Conservation (phyloP, 2,797 vertebrate genomes). For the Vultur gryphus region DNA sequence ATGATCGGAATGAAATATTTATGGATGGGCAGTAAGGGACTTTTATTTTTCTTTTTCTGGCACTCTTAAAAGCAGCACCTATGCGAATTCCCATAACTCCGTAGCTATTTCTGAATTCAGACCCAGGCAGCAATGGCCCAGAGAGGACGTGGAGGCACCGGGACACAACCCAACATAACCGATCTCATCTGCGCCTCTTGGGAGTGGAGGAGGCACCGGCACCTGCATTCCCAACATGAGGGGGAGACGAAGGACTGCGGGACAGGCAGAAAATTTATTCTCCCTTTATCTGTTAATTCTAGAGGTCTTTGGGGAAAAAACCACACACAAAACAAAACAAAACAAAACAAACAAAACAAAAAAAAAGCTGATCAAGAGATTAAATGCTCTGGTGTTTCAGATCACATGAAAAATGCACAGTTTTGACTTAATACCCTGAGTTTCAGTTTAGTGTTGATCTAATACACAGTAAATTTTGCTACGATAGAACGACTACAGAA, state of each 20-base stretch:
- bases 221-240: background rate
- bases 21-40: background rate
- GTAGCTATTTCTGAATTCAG: background rate
- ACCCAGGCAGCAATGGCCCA: background rate
- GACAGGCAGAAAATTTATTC: background rate
- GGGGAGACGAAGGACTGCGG: background rate
- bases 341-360: too few species aligned
- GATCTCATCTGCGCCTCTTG: rapidly evolving
- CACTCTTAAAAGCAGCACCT: background rate
- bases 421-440: background rate
- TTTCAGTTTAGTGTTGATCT: background rate
- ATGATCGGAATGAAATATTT: background rate
- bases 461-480: background rate
- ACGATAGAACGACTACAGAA: background rate
- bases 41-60: background rate
- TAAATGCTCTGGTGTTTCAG: slow-evolving; percentile 19
- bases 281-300: background rate
- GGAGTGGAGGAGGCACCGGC: background rate
- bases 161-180: background rate
- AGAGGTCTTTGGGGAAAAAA: background rate
- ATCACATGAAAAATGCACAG: background rate
- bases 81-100: background rate
- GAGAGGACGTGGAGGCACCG: rapidly evolving
- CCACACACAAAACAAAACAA: too few species aligned
- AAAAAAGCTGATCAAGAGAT: slow-evolving; percentile 10